These are phyloP conservation scores for Neolamprologus sp. DNA, from an alignment of 2,113 vertebrate species.

Conservation along the genomic window DNA sequence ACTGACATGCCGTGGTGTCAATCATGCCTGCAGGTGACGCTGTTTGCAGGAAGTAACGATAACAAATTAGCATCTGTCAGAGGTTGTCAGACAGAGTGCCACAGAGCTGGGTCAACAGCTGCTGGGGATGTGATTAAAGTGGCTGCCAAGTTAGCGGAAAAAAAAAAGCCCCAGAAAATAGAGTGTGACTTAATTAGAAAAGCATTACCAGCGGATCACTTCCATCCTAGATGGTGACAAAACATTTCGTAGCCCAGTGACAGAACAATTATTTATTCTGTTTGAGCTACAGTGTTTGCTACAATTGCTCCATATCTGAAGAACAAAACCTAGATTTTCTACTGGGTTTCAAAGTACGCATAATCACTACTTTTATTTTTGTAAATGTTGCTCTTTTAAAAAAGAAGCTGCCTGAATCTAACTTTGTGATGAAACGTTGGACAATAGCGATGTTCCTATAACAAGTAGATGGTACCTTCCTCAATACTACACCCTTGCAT, in stretches of 20 bases:
- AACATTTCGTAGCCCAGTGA: not conserved
- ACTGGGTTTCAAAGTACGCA: not conserved
- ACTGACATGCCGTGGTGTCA: slow-evolving; percentile 18
- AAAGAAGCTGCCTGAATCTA: not conserved
- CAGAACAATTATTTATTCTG: not conserved
- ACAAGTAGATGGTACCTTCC: not conserved
- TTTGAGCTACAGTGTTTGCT: not conserved
- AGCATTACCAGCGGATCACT: slow-evolving; percentile 18
- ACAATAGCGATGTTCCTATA: not conserved
- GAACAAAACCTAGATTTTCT: not conserved
- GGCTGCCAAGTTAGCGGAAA: slow-evolving; percentile 24
- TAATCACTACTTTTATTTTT: not conserved
- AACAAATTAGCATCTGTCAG: slow-evolving; percentile 57
- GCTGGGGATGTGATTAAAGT: slow-evolving; percentile 39
- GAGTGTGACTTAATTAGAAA: slow-evolving; percentile 33
- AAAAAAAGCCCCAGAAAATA: slow-evolving; percentile 14
- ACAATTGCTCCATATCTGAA: not conserved
- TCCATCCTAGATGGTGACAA: not conserved
- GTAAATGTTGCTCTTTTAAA: not conserved
- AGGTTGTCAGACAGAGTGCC: slow-evolving; percentile 21
- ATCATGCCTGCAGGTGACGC: slow-evolving; percentile 37
- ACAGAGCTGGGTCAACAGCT: slow-evolving; percentile 45
- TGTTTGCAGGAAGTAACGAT: not conserved
- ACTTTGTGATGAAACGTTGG: not conserved
- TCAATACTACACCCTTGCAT: not conserved